These are phyloP conservation scores for Fukomys damarensis DNA, from an alignment of 2,113 vertebrate species.

Conservation along the genomic window DNA sequence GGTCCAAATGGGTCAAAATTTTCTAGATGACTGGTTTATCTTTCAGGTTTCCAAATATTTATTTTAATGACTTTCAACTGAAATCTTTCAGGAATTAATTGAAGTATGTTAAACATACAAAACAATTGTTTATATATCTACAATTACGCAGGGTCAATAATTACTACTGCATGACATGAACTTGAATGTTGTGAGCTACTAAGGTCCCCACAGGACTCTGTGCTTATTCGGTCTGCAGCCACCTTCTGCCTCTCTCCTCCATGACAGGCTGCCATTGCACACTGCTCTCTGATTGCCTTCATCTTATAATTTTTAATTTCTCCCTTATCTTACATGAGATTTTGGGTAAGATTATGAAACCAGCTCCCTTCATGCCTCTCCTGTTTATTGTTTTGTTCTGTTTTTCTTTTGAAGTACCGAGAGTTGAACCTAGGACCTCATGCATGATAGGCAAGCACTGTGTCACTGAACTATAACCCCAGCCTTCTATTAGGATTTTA, in stretches of 20 bases:
- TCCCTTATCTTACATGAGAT: constrained; percentile 3
- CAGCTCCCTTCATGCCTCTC: background rate
- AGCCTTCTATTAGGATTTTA: background rate
- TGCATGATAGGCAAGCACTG: background rate
- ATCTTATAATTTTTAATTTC: background rate
- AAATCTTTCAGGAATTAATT: constrained; percentile 1
- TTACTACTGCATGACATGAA: background rate
- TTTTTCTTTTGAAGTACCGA: background rate
- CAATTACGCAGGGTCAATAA: background rate
- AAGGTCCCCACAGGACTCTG: background rate
- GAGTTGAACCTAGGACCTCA: background rate
- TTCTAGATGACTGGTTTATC: constrained; percentile 27
- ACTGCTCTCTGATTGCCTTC: background rate
- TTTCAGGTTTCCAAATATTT: background rate
- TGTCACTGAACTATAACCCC: background rate
- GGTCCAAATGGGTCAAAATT: background rate
- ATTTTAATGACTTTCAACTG: constrained; percentile 7
- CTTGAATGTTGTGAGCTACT: background rate
- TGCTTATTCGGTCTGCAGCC: background rate
- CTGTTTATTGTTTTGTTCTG: background rate
- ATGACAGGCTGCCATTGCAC: background rate
- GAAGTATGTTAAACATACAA: background rate
- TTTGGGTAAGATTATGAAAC: background rate
- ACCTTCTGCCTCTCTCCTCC: background rate
- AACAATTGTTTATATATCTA: background rate